A percentile compares a stretch with the other conserved stretches of the same genome.
Conservation (phyloP, 2,113 vertebrate genomes). For the Proteles cristata region DNA sequence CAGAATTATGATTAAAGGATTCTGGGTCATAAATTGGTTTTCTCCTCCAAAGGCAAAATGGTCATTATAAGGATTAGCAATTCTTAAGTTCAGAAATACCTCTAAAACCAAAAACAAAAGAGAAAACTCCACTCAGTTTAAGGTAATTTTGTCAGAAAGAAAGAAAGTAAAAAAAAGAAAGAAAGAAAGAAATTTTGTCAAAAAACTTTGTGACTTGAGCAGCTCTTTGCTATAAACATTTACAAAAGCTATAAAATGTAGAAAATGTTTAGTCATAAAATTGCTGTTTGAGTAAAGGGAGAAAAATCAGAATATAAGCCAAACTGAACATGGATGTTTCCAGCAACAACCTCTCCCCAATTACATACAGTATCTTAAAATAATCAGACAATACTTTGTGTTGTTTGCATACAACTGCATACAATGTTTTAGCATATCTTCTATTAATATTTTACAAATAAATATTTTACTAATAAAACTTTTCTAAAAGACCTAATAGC, state of each 20-base stretch:
- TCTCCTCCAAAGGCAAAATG: slow-evolving; percentile 32
- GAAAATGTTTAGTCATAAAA: background rate
- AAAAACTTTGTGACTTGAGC: background rate
- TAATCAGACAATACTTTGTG: background rate
- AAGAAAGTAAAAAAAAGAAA: background rate
- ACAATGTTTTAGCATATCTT: background rate
- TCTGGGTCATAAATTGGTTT: background rate
- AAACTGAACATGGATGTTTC: background rate
- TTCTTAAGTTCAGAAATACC: slow-evolving; percentile 53
- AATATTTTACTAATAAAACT: slow-evolving; percentile 36
- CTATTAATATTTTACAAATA: slow-evolving; percentile 35
- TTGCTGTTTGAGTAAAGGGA: background rate
- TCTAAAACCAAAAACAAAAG: background rate
- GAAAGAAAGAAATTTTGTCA: slow-evolving; percentile 3
- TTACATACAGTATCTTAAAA: background rate
- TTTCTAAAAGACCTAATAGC: background rate
- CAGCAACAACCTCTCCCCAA: background rate
- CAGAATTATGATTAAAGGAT: background rate
- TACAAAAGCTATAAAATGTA: background rate
- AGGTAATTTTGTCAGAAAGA: slow-evolving; percentile 6
- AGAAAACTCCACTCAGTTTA: slow-evolving; percentile 35
- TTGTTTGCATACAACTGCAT: background rate
- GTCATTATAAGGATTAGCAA: background rate
- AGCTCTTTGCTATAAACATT: slow-evolving; percentile 32
- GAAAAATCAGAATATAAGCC: background rate